A percentile compares a stretch with the other conserved stretches of the same genome.
Conservation (phyloP, 2,113 vertebrate genomes). For the Oreocharis arfaki region DNA sequence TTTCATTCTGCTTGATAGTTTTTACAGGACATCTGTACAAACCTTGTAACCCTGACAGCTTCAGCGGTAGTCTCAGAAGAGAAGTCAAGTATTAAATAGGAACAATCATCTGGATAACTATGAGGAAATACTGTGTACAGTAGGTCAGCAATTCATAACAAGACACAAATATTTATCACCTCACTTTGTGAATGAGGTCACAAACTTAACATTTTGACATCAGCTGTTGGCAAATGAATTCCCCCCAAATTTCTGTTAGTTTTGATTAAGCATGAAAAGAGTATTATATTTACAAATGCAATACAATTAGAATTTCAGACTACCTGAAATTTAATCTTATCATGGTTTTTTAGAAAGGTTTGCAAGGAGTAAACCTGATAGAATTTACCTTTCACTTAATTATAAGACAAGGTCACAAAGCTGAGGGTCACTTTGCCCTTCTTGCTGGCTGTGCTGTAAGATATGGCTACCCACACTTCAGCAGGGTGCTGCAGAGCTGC, state of each 20-base stretch:
- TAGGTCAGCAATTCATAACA: not conserved
- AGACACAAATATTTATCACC: not conserved
- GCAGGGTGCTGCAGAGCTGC: not conserved
- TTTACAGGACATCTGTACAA: not conserved
- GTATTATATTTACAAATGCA: not conserved
- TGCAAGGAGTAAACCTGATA: not conserved
- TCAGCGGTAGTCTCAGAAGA: not conserved
- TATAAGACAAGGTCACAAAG: not conserved
- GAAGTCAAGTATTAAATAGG: not conserved
- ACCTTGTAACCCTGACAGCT: not conserved
- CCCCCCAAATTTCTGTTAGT: not conserved
- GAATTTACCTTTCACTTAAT: not conserved
- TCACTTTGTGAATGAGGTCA: not conserved
- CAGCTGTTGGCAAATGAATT: not conserved
- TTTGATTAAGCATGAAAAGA: not conserved
- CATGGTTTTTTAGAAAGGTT: accelerated
- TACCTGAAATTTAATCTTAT: not conserved
- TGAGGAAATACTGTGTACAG: not conserved
- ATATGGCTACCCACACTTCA: not conserved
- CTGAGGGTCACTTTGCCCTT: not conserved
- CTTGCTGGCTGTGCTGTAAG: not conserved
- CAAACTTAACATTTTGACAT: not conserved
- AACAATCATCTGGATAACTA: not conserved
- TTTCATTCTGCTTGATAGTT: not conserved
- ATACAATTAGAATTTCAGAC: not conserved